These are phyloP conservation scores for Platycercus adscitus DNA, from an alignment of 2,113 vertebrate genomes.

Conservation along the genomic window DNA sequence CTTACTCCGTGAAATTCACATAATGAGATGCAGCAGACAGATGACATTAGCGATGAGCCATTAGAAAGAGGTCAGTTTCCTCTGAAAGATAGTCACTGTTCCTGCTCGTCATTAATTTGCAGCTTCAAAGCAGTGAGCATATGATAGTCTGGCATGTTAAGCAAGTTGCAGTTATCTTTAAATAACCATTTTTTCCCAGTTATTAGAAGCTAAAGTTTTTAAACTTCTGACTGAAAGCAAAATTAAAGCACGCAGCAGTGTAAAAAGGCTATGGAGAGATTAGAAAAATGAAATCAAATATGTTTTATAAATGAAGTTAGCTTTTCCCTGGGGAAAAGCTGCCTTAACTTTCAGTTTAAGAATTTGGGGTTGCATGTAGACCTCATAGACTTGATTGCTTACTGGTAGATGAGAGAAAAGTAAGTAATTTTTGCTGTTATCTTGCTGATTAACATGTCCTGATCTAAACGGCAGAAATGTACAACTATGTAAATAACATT, in stretches of 20 bases:
- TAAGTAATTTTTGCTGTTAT: slow-evolving; percentile 13
- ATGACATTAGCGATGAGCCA: slow-evolving; percentile 94
- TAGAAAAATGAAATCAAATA: slow-evolving; percentile 76
- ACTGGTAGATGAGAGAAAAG: slow-evolving; percentile 12
- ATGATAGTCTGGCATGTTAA: slow-evolving; percentile 93
- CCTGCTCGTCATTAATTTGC: slow-evolving; percentile 95
- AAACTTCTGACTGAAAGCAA: slow-evolving; percentile 84
- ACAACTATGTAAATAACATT: background rate
- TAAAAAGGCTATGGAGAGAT: slow-evolving; percentile 73
- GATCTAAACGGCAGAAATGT: background rate
- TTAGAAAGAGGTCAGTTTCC: slow-evolving; percentile 98
- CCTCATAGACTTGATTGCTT: slow-evolving; percentile 17
- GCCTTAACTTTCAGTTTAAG: slow-evolving; percentile 61
- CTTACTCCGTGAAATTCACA: slow-evolving; percentile 90
- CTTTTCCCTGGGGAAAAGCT: slow-evolving; percentile 58
- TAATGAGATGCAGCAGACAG: slow-evolving; percentile 98
- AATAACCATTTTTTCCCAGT: slow-evolving; percentile 88
- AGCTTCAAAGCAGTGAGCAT: slow-evolving; percentile 93
- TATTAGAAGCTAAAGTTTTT: slow-evolving; percentile 89
- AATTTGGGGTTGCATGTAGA: slow-evolving; percentile 15
- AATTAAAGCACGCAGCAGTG: slow-evolving; percentile 80
- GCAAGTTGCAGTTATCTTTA: slow-evolving; percentile 95
- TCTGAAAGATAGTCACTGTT: slow-evolving; percentile 94
- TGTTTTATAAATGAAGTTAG: slow-evolving; percentile 78
- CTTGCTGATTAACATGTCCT: background rate